A percentile compares a stretch with the other conserved stretches of the same genome.
Conservation (phyloP, 2,888 invertebrate genomes). For the Coelogynopora nodosa region DNA sequence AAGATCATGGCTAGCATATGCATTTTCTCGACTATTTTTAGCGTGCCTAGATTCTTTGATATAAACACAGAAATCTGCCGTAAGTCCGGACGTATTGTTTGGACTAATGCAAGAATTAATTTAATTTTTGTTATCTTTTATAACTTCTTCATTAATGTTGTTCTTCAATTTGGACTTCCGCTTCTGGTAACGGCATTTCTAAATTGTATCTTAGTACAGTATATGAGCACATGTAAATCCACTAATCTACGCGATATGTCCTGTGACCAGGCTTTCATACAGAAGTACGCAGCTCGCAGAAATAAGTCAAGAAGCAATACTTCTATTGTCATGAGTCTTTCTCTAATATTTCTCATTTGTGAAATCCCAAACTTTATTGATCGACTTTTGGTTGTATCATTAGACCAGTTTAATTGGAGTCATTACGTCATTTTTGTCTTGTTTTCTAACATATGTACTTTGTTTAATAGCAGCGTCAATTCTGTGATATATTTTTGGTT, state of each 20-base stretch:
- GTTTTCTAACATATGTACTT: conserved; percentile 13
- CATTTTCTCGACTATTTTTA: not conserved
- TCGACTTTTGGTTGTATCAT: not conserved
- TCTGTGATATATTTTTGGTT: not conserved
- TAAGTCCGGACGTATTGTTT: not conserved
- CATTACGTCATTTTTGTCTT: not conserved
- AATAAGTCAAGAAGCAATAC: not conserved
- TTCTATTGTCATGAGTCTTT: conserved; percentile 3
- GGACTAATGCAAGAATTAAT: not conserved
- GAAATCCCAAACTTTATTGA: not conserved
- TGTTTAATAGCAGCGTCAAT: conserved; percentile 1
- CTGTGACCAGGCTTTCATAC: not conserved
- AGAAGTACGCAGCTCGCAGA: not conserved
- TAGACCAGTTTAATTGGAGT: not conserved
- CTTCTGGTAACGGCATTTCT: not conserved
- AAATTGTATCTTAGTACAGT: not conserved
- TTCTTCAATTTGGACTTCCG: not conserved
- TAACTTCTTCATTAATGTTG: not conserved
- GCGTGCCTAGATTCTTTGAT: conserved; percentile 10
- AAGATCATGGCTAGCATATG: not conserved
- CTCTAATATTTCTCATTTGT: conserved; percentile 18
- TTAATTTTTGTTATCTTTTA: not conserved
- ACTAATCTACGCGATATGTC: not conserved
- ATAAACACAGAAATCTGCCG: not conserved
- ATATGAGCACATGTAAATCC: not conserved